Conservation (phyloP, 2,797 vertebrate genomes). For the Acropternis orthonyx region DNA sequence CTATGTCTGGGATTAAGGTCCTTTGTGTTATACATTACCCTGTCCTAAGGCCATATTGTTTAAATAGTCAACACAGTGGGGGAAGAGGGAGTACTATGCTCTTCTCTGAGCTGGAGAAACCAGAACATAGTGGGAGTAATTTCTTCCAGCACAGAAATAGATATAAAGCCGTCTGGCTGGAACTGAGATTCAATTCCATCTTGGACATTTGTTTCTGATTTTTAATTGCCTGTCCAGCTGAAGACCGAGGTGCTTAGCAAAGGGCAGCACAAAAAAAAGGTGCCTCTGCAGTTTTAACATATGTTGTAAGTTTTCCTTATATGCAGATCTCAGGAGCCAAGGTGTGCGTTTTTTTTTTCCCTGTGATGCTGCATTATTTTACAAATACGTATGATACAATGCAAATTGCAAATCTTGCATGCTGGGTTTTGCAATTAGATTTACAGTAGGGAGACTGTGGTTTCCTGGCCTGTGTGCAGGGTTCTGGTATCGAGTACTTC, state of each 20-base stretch:
- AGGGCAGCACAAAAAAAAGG: rapidly evolving
- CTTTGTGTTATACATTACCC: neutral
- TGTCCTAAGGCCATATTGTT: neutral
- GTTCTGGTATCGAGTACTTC: neutral
- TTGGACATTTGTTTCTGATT: neutral
- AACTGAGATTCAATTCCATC: neutral
- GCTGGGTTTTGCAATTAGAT: neutral
- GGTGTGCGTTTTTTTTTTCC: neutral
- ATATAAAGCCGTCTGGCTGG: neutral
- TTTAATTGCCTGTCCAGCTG: neutral
- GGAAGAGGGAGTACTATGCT: neutral
- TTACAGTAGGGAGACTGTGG: neutral
- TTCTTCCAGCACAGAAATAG: neutral
- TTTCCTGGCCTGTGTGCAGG: neutral
- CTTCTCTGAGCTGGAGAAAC: neutral
- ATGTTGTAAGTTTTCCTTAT: neutral
- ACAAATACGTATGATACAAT: neutral
- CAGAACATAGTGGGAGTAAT: neutral
- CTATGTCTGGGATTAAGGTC: neutral
- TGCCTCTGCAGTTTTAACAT: neutral
- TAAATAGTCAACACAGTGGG: neutral
- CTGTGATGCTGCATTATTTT: neutral
- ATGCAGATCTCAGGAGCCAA: neutral
- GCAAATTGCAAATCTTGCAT: neutral
- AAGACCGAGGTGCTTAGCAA: neutral